Evolutionary conservation across 2,797 vertebrate genomes (phyloP), one percentile per base, ranked within the genome.

Genomic region (Leptodactylus fallax): DNA sequence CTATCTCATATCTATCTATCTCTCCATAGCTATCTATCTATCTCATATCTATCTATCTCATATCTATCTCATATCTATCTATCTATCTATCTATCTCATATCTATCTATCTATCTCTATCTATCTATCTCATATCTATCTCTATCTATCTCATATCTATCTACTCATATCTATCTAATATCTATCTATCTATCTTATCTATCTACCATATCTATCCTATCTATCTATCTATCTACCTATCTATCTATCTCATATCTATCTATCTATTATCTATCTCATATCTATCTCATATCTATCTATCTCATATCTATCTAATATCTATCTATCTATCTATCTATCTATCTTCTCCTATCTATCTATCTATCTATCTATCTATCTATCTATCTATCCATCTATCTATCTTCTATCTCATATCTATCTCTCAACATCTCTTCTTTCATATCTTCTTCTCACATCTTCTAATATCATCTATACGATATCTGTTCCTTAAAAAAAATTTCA

Each of bases 241-340:
- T 61, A 19, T 61, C 58, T 58, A 14, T 58, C 56, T 58, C 8
- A 1, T 61, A 61, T 61, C 58, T 61, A 61, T 61, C 58, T 61
- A 19, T 61, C 19, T 19, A 6, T 21, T 61, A 61, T 61, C 58
- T 61, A 61, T 61, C 58, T 60, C 17, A 2, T 67, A 63, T 63
- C 61, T 63, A 63, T 63, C 61, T n/a, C n/a, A 11, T 63, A 63
- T 63, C 61, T 63, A 63, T 63, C 61, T 63, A n/a, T 63, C n/a
- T 16, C 58, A 17, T 60, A 60, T 60, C 58, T 19, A 6, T 21
- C 19, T 61, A 21, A 9, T 61, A 61, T 61, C 58, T 61, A 61
- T 61, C 58, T 67, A 63, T 63, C 61, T 63, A 63, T 63, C 61
- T 63, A 63, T 63, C 61, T 63, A 63, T 63, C 61, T 63, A n/a